Base-by-base conservation (phyloP, 2,888 invertebrate species). In the Orthonychiurus folsomi region DNA sequence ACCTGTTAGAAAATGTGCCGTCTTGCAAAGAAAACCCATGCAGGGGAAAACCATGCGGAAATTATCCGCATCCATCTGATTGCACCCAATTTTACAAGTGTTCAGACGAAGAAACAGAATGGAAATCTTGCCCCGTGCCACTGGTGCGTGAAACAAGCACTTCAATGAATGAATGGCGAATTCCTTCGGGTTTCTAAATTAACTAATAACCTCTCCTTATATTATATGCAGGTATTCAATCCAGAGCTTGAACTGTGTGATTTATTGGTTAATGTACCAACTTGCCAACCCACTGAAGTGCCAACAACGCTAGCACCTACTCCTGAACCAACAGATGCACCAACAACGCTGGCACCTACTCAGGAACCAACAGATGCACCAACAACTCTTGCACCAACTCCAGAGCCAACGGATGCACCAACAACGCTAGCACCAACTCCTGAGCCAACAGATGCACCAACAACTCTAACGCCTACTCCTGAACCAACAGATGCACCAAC, bases 211-310 rank as follows among this genome's bases (percentile, higher is more conserved):
- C n/a, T n/a, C n/a, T n/a, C n/a, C n/a, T n/a, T n/a, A n/a, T n/a
- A n/a, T n/a, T n/a, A n/a, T n/a, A n/a, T n/a, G n/a, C n/a, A n/a
- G n/a, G n/a, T 52, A 20, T 52, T 21, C 52, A 52, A 52, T 52
- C 52, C 52, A 5, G 52, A 52, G n/a, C 20, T 5, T 52, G 9
- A 52, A 52, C 52, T 21, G 5, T 52, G 52, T 20, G 52, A 52
- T 23, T 52, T 20, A 5, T 3, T 23, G 23, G 52, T 12, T 12
- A 52, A 52, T 52, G 52, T 52, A 56, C 26, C 56, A 26, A 25
- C 56, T 26, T 21, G 27, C 15, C 26, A 26, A 28, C 55, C 20
- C 20, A 25, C 3, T 5, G 5, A 15, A 26, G 2, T 15, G 18
- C 56, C 25, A 56, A 20, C 25, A 26, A 20, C n/a, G n/a, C 55